Base-by-base conservation (phyloP, 2,888 invertebrate genomes). In the Itoplectis maculator region DNA sequence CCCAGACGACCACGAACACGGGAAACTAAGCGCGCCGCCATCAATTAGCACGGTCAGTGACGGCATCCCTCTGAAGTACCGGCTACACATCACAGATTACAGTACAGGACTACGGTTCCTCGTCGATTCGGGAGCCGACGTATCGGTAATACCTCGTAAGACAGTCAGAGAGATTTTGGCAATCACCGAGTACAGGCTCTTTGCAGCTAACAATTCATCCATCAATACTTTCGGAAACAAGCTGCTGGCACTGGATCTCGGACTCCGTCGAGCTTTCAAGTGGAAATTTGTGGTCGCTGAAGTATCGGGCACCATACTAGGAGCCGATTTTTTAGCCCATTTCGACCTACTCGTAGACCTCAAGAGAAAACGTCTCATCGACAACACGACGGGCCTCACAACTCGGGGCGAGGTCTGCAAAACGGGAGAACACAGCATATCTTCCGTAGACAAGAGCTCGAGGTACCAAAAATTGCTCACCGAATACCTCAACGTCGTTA, bases 211-310 rank as follows among this genome's bases (percentile, higher is more conserved):
- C 45, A 74, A 78, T 7, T 49, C 72, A 0, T 70, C 9, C 3
- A 84, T 85, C 0, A 49, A 65, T 5, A 84, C 84, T 0, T 84
- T 78, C 59, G 82, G 81, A 0, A 65, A 65, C 42, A 63, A 70
- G 2, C 47, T 75, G 2, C 29, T 79, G 3, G 8, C n/a, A 5
- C 23, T 85, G n/a, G 65, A 86, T 47, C 20, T 86, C 1, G 79
- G 79, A 5, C 20, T 85, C 5, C 75, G 82, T 0, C 72, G 83
- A 6, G 49, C 40, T 0, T 82, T 83, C 37, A 59, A 29, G 8
- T 86, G 86, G 85, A 18, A 15, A 18, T 85, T 83, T 37, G 63
- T 47, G 40, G 49, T 83, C 6, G 85, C 85, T 8, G 79, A 81
- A 15, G 80, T 83, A 0, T 73, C 74, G 6, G 9, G 23, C 2